Conservation (phyloP, 2,113 vertebrate species). For the Leptobrachium leishanense region DNA sequence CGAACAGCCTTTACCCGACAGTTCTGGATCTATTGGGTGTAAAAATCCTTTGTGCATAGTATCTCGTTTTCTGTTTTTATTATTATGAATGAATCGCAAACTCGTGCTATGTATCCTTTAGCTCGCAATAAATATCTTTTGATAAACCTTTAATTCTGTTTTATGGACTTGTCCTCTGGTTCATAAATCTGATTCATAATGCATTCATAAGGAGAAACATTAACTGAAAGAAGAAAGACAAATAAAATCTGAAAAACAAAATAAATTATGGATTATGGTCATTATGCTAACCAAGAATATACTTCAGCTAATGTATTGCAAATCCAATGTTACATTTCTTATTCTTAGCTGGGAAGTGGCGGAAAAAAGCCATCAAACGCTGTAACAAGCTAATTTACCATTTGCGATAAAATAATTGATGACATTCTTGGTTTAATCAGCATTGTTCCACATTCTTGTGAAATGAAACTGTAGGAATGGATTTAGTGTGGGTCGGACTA, state of each 20-base stretch:
- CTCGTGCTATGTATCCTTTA: not conserved
- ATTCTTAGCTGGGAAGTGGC: accelerated
- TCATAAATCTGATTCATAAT: not conserved
- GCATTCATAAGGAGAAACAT: not conserved
- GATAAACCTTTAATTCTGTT: not conserved
- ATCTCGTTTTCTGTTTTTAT: too few relatives aligned
- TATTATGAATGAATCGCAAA: not conserved
- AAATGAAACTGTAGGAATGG: slow-evolving; percentile 59
- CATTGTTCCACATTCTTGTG: slow-evolving; percentile 63
- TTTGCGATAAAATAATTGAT: slow-evolving; percentile 23
- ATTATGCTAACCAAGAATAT: not conserved
- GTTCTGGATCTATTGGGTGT: too few relatives aligned
- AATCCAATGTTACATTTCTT: slow-evolving; percentile 23
- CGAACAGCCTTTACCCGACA: too few relatives aligned
- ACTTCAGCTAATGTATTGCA: not conserved
- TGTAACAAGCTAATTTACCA: not conserved
- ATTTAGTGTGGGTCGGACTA: slow-evolving; percentile 11
- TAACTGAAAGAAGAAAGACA: slow-evolving; percentile 22
- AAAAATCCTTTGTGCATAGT: too few relatives aligned
- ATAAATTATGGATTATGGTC: not conserved
- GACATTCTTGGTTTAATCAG: slow-evolving; percentile 19
- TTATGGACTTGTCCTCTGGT: not conserved
- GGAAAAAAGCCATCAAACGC: slow-evolving; percentile 8
- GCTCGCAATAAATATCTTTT: not conserved
- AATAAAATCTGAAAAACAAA: not conserved